A percentile compares a stretch with the other conserved stretches of the same genome.
Conservation (phyloP, 1,140 invertebrate genomes). For the Drosophila subobscura region DNA sequence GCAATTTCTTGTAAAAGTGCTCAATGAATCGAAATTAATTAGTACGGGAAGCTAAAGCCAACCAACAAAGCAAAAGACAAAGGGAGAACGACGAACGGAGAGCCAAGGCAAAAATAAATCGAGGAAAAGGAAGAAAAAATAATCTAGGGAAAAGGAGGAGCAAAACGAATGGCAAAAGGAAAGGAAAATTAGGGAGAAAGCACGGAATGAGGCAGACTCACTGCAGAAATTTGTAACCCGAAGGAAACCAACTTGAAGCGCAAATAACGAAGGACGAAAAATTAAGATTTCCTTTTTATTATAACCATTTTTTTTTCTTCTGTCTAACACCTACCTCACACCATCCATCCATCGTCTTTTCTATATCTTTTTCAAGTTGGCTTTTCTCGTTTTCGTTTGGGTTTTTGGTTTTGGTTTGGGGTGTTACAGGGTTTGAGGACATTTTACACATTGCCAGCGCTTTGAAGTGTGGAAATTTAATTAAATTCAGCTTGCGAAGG, state of each 20-base stretch:
- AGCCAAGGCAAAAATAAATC: conserved; percentile 7
- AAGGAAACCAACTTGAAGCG: conserved; percentile 70
- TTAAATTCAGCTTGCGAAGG: conserved; percentile 73
- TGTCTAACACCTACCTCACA: not conserved
- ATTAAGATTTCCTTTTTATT: conserved; percentile 77
- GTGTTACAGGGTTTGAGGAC: conserved; percentile 47
- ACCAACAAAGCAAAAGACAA: conserved; percentile 46
- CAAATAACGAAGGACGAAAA: conserved; percentile 70
- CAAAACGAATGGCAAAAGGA: conserved; percentile 9
- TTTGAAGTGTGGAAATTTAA: conserved; percentile 81
- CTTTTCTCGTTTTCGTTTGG: conserved; percentile 48
- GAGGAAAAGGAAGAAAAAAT: too few species aligned
- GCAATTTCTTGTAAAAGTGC: conserved; percentile 81
- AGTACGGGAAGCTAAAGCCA: conserved; percentile 68
- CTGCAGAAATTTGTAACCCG: conserved; percentile 72
- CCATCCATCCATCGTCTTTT: conserved; percentile 14
- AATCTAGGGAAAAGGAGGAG: too few species aligned
- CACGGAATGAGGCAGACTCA: conserved; percentile 19
- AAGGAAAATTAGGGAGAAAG: conserved; percentile 10
- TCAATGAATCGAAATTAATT: conserved; percentile 83
- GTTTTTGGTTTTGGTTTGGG: conserved; percentile 8
- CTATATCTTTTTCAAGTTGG: conserved; percentile 53
- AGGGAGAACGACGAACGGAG: not conserved
- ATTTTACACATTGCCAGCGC: conserved; percentile 75
- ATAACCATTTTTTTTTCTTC: conserved; percentile 46